Percentiles rank a stretch among this genome's conserved stretches.
Conservation (phyloP, 2,888 invertebrate species). For the Nesidiocoris tenuis region DNA sequence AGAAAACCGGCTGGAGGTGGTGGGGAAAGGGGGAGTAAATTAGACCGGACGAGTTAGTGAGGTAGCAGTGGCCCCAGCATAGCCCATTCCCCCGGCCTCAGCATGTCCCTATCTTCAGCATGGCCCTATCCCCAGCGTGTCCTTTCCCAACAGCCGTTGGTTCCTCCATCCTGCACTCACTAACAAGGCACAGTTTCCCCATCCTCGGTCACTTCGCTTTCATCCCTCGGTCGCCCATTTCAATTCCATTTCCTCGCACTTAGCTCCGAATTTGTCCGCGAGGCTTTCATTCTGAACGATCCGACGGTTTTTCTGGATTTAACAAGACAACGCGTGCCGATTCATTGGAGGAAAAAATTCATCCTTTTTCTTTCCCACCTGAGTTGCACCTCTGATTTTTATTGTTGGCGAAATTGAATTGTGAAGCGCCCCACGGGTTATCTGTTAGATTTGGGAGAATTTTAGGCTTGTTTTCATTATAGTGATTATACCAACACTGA, state of each 20-base stretch:
- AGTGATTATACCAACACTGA: too few species aligned
- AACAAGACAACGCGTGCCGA: not conserved
- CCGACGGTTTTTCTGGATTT: not conserved
- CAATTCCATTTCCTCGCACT: not conserved
- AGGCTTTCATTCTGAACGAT: not conserved
- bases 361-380: not conserved
- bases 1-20: not conserved
- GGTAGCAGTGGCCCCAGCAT: not conserved
- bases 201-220: not conserved
- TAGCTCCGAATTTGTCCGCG: not conserved
- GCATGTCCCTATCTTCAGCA: too few species aligned
- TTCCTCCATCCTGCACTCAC: too few species aligned
- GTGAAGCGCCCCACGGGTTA: too few species aligned
- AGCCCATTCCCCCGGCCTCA: not conserved
- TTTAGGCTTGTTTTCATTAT: too few species aligned
- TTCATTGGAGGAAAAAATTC: not conserved
- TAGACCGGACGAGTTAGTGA: not conserved
- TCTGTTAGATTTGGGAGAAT: too few species aligned
- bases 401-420: too few species aligned
- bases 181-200: not conserved
- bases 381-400: too few species aligned
- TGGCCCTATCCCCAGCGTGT: too few species aligned
- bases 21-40: not conserved
- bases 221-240: not conserved
- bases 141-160: too few species aligned